Evolutionary conservation across 1,140 invertebrate genomes (phyloP).

Genomic region (Calephelis virginiensis): DNA sequence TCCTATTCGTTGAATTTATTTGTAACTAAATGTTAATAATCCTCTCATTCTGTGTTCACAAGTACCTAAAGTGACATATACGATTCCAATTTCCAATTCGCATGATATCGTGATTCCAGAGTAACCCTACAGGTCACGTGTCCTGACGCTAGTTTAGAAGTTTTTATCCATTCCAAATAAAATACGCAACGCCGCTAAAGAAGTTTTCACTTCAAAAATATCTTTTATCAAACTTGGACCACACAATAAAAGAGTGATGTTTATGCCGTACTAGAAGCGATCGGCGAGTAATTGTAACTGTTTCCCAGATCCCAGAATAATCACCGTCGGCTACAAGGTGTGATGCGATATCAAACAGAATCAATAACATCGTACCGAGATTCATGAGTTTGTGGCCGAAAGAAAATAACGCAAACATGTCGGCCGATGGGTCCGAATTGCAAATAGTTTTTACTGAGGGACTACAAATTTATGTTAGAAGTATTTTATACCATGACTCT

Average conservation of each 20-base stretch:
- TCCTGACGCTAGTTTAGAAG: too few species aligned
- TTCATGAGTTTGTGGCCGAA: conserved; percentile 10
- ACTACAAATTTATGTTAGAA: not conserved
- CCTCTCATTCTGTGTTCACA: too few species aligned
- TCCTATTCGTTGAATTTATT: too few species aligned
- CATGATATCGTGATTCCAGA: too few species aligned
- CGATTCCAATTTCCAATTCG: too few species aligned
- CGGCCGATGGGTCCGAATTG: conserved; percentile 4
- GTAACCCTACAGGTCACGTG: too few species aligned
- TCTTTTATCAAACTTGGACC: conserved; percentile 25
- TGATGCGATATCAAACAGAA: conserved; percentile 58
- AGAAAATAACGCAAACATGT: conserved; percentile 15
- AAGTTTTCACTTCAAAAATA: too few species aligned
- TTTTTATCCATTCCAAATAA: too few species aligned
- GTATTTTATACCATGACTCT: not conserved
- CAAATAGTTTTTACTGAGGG: conserved; percentile 8
- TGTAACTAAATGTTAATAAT: too few species aligned
- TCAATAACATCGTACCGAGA: conserved; percentile 19
- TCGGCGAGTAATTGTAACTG: conserved; percentile 66
- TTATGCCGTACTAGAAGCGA: conserved; percentile 46
- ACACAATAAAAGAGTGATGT: conserved; percentile 55
- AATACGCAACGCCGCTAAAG: too few species aligned
- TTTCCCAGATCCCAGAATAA: conserved; percentile 61
- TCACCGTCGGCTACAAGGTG: conserved; percentile 58
- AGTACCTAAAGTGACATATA: too few species aligned